phyloP scores from a whole-genome alignment of 64 coral and sea anemone species.

The Stichodactyla helianthus region DNA sequence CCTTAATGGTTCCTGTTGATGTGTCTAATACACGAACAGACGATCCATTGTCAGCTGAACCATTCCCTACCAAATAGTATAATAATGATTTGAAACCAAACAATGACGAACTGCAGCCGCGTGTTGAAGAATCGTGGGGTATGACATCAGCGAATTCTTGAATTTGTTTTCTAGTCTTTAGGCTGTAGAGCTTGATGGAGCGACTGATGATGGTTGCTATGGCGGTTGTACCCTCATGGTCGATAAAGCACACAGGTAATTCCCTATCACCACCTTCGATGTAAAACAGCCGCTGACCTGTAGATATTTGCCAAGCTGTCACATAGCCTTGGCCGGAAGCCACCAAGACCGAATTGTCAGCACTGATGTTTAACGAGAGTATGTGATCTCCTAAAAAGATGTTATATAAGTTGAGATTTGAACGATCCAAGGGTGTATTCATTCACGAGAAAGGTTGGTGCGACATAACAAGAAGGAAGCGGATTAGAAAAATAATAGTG shows the following conservation, averaged over 20 bases:
- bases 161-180: constrained; percentile 40
- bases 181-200: constrained; percentile 40
- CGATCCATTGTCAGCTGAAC: not conserved
- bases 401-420: too few species aligned
- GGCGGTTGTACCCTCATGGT: not conserved
- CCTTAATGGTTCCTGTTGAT: not conserved
- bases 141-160: constrained; percentile 33
- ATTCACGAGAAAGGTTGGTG: too few species aligned
- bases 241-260: not conserved
- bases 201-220: constrained; percentile 9
- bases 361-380: constrained; percentile 31
- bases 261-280: constrained; percentile 3
- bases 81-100: not conserved
- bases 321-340: constrained; percentile 35
- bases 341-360: constrained; percentile 62
- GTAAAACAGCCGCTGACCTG: constrained; percentile 63
- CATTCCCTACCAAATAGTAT: not conserved
- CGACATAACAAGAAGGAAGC: too few species aligned
- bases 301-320: constrained; percentile 68
- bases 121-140: not conserved
- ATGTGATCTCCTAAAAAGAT: constrained; percentile 52
- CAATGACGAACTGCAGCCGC: not conserved
- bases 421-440: too few species aligned
- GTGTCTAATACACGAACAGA: not conserved
- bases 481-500: too few species aligned